These are phyloP conservation scores for Mirza zaza DNA, from an alignment of 2,113 vertebrate species.

Conservation along the genomic window DNA sequence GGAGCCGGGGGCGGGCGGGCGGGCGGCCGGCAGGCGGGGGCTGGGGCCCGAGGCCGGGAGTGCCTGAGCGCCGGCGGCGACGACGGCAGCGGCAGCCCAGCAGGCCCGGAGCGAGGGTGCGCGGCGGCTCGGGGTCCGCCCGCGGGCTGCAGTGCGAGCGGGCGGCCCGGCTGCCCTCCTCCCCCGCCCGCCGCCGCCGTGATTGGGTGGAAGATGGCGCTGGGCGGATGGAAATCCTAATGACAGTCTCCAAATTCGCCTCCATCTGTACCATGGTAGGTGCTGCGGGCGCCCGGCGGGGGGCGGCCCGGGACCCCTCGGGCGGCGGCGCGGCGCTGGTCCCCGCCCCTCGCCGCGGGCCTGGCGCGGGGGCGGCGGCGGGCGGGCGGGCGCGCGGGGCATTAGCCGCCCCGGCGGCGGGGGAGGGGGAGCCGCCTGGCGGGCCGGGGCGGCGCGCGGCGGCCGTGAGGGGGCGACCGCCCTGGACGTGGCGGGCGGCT, in stretches of 20 bases:
- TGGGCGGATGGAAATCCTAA: slow-evolving; percentile 98
- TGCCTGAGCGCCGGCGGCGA: slow-evolving; percentile 56
- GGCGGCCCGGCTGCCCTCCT: slow-evolving; percentile 51
- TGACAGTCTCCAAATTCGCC: slow-evolving; percentile 98
- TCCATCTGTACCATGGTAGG: slow-evolving; percentile 99
- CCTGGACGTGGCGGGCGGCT: not conserved
- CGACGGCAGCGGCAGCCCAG: slow-evolving; percentile 25
- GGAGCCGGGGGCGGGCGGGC: slow-evolving; percentile 65
- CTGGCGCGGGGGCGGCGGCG: slow-evolving; percentile 23
- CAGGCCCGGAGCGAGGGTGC: slow-evolving; percentile 42
- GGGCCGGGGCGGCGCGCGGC: not conserved
- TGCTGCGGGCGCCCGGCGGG: slow-evolving; percentile 18
- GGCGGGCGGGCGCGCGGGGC: not conserved
- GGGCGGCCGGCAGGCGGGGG: slow-evolving; percentile 57
- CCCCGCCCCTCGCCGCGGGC: not conserved
- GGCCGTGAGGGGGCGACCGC: not conserved
- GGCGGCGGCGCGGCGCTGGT: too few relatives aligned
- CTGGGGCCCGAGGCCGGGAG: slow-evolving; percentile 59
- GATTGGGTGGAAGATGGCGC: slow-evolving; percentile 95
- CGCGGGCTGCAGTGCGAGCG: slow-evolving; percentile 54
- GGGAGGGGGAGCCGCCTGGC: not conserved
- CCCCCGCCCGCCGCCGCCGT: slow-evolving; percentile 81
- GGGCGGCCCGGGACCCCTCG: not conserved
- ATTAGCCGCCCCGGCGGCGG: not conserved
- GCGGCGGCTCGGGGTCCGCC: slow-evolving; percentile 59